A percentile compares a stretch with the other conserved stretches of the same genome.
Conservation (phyloP, 2,888 invertebrate genomes). For the Trichacis sp. region DNA sequence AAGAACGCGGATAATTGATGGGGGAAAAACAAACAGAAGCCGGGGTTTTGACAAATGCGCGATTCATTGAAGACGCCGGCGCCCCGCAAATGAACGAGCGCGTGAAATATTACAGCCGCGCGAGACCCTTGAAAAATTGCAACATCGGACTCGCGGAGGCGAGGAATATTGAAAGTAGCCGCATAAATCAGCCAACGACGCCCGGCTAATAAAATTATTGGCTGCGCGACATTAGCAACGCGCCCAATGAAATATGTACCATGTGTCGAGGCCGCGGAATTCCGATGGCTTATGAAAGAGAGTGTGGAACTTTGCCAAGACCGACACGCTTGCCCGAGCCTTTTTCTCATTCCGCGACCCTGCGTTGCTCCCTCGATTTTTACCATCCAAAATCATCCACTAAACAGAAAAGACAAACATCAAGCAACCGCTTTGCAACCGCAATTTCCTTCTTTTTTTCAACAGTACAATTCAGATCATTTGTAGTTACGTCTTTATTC, state of each 20-base stretch:
- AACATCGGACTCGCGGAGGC: conserved; percentile 18
- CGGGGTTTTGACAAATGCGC: too few species aligned
- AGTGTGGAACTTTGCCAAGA: conserved; percentile 31
- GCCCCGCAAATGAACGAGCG: neutral
- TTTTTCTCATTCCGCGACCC: neutral
- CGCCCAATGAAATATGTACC: conserved; percentile 31
- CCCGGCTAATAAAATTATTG: conserved; percentile 27
- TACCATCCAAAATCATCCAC: too few species aligned
- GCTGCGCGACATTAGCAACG: conserved; percentile 23
- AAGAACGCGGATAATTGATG: too few species aligned
- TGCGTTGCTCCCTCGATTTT: too few species aligned
- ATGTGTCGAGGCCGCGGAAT: conserved; percentile 23
- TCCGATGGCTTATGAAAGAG: conserved; percentile 27
- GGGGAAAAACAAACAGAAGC: too few species aligned
- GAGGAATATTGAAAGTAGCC: conserved; percentile 19
- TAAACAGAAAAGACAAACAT: too few species aligned
- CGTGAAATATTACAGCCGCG: conserved; percentile 1
- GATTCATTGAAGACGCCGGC: too few species aligned
- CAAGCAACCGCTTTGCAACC: too few species aligned
- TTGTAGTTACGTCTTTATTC: too few species aligned
- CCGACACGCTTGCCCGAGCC: conserved; percentile 15
- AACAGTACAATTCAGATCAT: too few species aligned
- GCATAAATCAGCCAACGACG: conserved; percentile 18
- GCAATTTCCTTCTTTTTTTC: too few species aligned
- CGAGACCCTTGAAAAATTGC: conserved; percentile 21